These are phyloP conservation scores for Cerastis rubricosa DNA, from an alignment of 2,888 invertebrate species.

Conservation along the genomic window DNA sequence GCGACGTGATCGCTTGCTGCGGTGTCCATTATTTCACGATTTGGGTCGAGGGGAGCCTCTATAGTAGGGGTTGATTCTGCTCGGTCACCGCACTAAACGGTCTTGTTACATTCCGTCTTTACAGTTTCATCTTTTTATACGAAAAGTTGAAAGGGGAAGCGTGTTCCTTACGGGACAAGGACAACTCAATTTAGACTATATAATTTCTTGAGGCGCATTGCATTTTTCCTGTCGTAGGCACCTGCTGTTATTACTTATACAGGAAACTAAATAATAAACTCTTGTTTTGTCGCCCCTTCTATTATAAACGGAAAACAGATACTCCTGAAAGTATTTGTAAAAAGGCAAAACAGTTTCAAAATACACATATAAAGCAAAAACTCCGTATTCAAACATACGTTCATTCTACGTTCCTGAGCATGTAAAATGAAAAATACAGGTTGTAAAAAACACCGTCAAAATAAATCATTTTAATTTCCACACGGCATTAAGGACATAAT, in stretches of 20 bases:
- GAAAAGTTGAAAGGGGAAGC: constrained; percentile 76
- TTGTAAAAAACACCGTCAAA: constrained; percentile 54
- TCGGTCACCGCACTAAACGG: constrained; percentile 85
- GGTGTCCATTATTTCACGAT: constrained; percentile 87
- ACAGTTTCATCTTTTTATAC: constrained; percentile 78
- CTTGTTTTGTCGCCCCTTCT: neutral
- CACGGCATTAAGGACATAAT: constrained; percentile 65
- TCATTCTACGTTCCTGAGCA: constrained; percentile 24
- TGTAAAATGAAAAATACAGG: constrained; percentile 36
- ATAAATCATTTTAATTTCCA: constrained; percentile 70
- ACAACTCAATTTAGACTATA: constrained; percentile 79
- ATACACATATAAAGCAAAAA: constrained; percentile 10
- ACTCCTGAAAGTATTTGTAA: neutral
- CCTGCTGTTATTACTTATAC: constrained; percentile 6
- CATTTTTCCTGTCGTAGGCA: constrained; percentile 19
- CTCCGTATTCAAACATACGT: constrained; percentile 22
- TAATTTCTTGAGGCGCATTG: constrained; percentile 63
- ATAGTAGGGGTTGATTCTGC: constrained; percentile 83
- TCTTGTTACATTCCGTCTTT: constrained; percentile 82
- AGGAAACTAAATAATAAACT: neutral
- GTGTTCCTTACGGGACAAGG: constrained; percentile 73
- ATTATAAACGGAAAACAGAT: neutral
- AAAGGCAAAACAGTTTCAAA: neutral
- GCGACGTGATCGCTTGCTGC: constrained; percentile 82
- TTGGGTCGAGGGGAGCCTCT: constrained; percentile 81